These are phyloP conservation scores for Petroica traversi DNA, from an alignment of 2,113 vertebrate species.

Conservation along the genomic window DNA sequence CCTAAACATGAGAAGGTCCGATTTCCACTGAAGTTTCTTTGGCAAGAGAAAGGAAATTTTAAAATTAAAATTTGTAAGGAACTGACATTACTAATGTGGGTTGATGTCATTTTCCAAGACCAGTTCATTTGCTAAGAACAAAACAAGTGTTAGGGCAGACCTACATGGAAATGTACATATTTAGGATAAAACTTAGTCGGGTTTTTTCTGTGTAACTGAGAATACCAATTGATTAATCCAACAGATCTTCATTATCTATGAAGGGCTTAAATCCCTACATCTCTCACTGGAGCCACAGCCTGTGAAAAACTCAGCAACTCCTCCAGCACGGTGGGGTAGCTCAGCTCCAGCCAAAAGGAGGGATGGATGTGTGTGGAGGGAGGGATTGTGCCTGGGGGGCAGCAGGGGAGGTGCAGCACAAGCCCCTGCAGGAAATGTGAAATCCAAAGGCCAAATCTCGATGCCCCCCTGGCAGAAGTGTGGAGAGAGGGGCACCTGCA, in stretches of 20 bases:
- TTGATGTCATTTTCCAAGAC: not conserved
- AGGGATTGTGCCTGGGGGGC: not conserved
- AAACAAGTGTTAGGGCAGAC: not conserved
- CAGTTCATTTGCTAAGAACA: not conserved
- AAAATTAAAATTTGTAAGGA: not conserved
- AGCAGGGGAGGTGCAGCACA: not conserved
- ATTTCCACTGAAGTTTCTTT: not conserved
- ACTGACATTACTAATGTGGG: not conserved
- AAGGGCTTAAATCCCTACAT: not conserved
- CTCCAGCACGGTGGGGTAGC: not conserved
- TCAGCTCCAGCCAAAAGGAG: not conserved
- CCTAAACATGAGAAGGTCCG: not conserved
- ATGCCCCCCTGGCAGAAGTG: not conserved
- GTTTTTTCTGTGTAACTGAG: not conserved
- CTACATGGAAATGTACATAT: accelerated
- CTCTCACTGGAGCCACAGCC: not conserved
- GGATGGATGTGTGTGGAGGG: not conserved
- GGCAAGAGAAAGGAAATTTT: not conserved
- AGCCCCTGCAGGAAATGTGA: not conserved
- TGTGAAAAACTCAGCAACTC: not conserved
- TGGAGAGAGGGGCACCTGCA: not conserved
- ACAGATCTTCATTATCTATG: not conserved
- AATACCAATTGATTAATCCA: not conserved
- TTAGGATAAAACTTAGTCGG: not conserved
- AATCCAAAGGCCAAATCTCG: not conserved